Conservation (phyloP, 2,888 invertebrate genomes). For the Synergus gifuensis region DNA sequence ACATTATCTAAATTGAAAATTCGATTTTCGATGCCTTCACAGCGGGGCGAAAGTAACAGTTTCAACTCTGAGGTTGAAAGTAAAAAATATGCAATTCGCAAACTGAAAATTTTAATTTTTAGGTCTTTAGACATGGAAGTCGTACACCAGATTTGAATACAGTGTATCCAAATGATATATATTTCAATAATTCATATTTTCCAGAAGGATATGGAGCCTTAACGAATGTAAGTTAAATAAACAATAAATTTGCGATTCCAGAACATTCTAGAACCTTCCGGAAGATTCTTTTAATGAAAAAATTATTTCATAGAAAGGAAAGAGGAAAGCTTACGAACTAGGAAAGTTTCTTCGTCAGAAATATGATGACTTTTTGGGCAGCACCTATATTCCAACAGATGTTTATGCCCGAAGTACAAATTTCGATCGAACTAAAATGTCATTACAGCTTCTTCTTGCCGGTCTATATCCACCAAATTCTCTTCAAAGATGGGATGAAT, state of each 20-base stretch:
- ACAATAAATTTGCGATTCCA: too few relatives aligned
- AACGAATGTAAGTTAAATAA: constrained; percentile 55
- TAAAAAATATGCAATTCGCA: too few relatives aligned
- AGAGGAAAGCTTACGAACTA: constrained; percentile 78
- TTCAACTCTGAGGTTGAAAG: too few relatives aligned
- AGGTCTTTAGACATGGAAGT: constrained; percentile 63
- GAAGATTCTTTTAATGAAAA: neutral
- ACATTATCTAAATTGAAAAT: too few relatives aligned
- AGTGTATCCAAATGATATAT: constrained; percentile 56
- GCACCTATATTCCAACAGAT: constrained; percentile 74
- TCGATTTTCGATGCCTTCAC: too few relatives aligned
- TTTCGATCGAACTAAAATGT: constrained; percentile 86
- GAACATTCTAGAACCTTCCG: too few relatives aligned
- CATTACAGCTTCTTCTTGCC: constrained; percentile 83
- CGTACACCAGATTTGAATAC: constrained; percentile 51
- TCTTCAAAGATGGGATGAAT: constrained; percentile 80
- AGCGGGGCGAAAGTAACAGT: too few relatives aligned
- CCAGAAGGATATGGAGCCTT: constrained; percentile 58
- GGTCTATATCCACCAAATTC: constrained; percentile 83
- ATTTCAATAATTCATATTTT: constrained; percentile 51
- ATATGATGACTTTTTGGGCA: constrained; percentile 79
- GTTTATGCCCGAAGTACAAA: constrained; percentile 81
- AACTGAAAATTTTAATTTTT: neutral
- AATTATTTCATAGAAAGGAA: constrained; percentile 78
- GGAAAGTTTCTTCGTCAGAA: constrained; percentile 78